Evolutionary conservation across 2,113 vertebrate species (phyloP), one percentile per base, ranked within the genome.

Genomic region (Oostethus manadensis): DNA sequence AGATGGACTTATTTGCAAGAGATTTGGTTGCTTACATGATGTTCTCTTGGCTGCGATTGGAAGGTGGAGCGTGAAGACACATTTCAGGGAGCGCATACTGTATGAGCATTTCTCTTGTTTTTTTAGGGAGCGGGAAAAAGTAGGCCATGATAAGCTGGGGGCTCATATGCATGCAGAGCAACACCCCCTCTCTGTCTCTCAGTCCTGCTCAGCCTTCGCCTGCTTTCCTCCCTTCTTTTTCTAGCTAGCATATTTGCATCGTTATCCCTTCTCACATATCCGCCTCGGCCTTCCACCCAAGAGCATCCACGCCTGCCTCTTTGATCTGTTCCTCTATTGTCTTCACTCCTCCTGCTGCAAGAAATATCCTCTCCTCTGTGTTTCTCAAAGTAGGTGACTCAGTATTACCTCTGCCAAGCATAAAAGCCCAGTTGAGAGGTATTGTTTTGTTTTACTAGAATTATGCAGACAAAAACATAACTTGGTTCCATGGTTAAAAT

Each of bases 111-210:
- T 77, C 14, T 73, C 62, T 49, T 56, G 33, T 61, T 76, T 77
- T 82, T 79, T 74, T 58, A 23, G 1, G 55, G 42, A 23, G 10
- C 10, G 59, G 65, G 64, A 55, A 20, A 86, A 83, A 89, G 80
- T 90, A 88, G 87, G 86, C 62, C 88, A 89, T 76, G 74, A 84
- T 83, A 75, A 84, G 86, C 87, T 88, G 66, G 77, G 16, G 88
- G 87, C 84, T 86, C 72, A 61, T 76, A 73, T 51, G 77, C 71
- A 71, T 47, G 61, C 77, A 79, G 64, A 84, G 80, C 77, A 82
- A 64, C 83, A 83, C 80, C 80, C 85, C 81, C 78, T 21, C 13
- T n/a, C 29, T 56, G 21, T 54, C n/a, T 44, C 46, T 56, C 42
- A 38, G 23, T 45, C 62, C 35, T 43, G 57, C 22, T 74, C 33